Evolutionary conservation across 2,113 vertebrate genomes (phyloP).

Genomic region (Arenaria interpres): DNA sequence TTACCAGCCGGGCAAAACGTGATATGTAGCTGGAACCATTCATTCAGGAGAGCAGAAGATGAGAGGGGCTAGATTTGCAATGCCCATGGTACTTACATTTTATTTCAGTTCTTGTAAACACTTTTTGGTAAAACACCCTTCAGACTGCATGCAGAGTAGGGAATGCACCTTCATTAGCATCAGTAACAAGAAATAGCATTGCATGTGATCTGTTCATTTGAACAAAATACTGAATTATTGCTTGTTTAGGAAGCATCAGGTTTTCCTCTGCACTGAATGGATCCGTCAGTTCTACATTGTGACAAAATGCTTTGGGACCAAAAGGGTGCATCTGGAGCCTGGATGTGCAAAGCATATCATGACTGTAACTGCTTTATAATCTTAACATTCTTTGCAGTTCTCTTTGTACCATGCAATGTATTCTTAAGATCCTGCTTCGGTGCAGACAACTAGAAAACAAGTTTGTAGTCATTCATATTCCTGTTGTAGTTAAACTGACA

Average conservation of each 20-base stretch:
- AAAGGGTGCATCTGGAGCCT: background rate
- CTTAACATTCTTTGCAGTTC: background rate
- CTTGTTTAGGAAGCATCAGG: background rate
- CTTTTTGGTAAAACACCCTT: background rate
- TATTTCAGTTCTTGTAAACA: background rate
- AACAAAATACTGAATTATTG: background rate
- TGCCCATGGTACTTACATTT: background rate
- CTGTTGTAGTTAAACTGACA: background rate
- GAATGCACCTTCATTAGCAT: background rate
- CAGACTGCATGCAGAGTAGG: no score
- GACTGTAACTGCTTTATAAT: background rate
- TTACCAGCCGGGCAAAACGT: background rate
- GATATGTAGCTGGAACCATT: background rate
- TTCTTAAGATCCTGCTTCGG: background rate
- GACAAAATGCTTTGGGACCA: background rate
- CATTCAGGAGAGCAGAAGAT: background rate
- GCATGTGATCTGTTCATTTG: background rate
- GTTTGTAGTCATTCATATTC: background rate
- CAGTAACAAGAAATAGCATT: background rate
- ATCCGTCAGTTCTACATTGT: rapidly evolving
- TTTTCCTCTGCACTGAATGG: background rate
- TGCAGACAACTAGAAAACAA: background rate
- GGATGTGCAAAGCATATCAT: background rate
- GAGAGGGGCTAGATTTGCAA: background rate
- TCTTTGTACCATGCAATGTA: rapidly evolving